Evolutionary conservation across 2,888 invertebrate species (phyloP), one percentile per base, ranked within the genome.

Genomic region (Tholera decimalis): DNA sequence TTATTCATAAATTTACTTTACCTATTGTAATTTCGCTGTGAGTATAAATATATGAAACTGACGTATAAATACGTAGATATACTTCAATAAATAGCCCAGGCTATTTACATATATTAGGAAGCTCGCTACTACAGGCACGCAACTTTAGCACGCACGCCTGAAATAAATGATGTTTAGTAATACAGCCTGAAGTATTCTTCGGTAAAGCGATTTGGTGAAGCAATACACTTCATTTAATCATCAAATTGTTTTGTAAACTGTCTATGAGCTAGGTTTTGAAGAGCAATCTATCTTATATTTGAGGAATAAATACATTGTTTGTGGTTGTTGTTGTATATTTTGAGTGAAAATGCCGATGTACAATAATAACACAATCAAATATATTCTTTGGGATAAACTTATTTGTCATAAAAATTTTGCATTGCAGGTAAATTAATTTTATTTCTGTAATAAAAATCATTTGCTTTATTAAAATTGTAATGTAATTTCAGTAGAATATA

Each of bases 31-130:
- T 76, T 75, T 69, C 39, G 47, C 53, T 47, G 28, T 57, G 69
- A 30, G n/a, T 43, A 56, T 47, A 35, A 15, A 24, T 67, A 67
- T 33, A 61, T 58, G 64, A 60, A 73, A 59, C 39, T 57, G 44
- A 62, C n/a, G 60, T 18, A 28, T 47, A 18, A 28, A 44, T 15
- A 26, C 15, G 44, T 70, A n/a, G n/a, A n/a, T n/a, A 39, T 64
- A 70, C 72, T 76, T 70, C 61, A 70, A 73, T 78, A 82, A 78
- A 83, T 81, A 75, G 73, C 71, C 59, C 46, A 54, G 66, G 66
- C 68, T 74, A 85, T 86, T 85, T 86, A 80, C 86, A 88, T 89
- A 85, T 65, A 83, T 84, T 83, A 83, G 70, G 70, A 73, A 63
- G 69, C 70, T 74, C 73, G 67, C 79, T 75, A 84, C 78, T 61